Percentiles rank a stretch among this genome's conserved stretches.
Conservation (phyloP, 2,888 invertebrate species). For the Sialis lutaria region DNA sequence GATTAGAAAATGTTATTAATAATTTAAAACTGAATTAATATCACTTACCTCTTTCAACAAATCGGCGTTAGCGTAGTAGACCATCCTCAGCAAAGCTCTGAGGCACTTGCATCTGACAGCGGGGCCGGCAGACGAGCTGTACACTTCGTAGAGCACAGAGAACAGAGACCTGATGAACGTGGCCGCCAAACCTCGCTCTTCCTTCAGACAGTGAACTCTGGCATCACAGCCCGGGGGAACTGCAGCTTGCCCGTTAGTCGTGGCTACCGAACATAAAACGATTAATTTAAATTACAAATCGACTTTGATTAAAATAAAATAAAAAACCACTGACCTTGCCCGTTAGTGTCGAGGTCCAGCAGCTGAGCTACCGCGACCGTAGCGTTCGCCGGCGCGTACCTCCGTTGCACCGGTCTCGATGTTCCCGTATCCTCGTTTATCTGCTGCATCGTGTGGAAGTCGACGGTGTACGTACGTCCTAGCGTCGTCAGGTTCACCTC, state of each 20-base stretch:
- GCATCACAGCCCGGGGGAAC: too few species aligned
- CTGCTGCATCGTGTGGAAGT: constrained; percentile 95
- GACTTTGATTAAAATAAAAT: background rate
- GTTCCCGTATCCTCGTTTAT: constrained; percentile 97
- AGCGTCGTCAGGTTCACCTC: constrained; percentile 85
- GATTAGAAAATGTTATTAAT: too few species aligned
- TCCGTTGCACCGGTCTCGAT: constrained; percentile 76
- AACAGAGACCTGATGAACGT: constrained; percentile 66
- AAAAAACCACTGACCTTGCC: background rate
- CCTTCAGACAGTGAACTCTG: constrained; percentile 32
- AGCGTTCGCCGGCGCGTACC: constrained; percentile 29
- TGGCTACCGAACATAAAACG: too few species aligned
- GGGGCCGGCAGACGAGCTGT: constrained; percentile 94
- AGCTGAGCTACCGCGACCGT: constrained; percentile 33
- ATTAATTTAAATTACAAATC: too few species aligned
- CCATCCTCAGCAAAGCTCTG: constrained; percentile 87
- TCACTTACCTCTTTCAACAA: constrained; percentile 44
- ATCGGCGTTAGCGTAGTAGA: constrained; percentile 82
- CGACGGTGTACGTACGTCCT: constrained; percentile 88
- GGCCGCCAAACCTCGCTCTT: constrained; percentile 51
- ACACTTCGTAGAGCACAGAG: constrained; percentile 92
- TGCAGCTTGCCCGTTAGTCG: too few species aligned
- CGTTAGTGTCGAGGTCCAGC: constrained; percentile 10
- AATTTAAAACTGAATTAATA: constrained; percentile 32
- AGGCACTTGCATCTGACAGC: constrained; percentile 94